Percentiles rank a stretch among this genome's conserved stretches.
Conservation (phyloP, 2,113 vertebrate species). For the Phalacrocorax carbo region DNA sequence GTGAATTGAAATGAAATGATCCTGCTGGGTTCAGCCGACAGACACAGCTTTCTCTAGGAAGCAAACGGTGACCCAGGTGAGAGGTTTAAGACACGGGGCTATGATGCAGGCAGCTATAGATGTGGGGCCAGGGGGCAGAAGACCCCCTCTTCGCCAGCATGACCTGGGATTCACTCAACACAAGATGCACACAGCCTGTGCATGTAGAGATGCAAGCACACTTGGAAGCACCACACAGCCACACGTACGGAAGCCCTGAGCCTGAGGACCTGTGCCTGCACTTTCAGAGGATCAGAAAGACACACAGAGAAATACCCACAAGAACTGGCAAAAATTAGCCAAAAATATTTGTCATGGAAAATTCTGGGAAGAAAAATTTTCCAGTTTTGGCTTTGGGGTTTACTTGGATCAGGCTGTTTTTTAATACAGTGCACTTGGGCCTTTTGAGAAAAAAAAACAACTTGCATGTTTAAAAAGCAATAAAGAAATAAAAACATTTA, state of each 20-base stretch:
- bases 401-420: not conserved
- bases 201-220: not conserved
- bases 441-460: not conserved
- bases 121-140: not conserved
- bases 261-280: not conserved
- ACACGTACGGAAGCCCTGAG: not conserved
- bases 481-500: not conserved
- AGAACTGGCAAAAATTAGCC: not conserved
- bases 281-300: not conserved
- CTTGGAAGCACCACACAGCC: not conserved
- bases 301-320: not conserved
- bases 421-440: not conserved
- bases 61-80: not conserved
- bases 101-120: not conserved
- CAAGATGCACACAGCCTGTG: not conserved
- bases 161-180: not conserved
- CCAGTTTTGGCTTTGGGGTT: not conserved
- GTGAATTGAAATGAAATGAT: not conserved
- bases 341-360: not conserved
- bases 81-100: fast-evolving
- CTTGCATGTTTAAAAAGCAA: not conserved
- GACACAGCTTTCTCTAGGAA: not conserved
- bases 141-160: not conserved
- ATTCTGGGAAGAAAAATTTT: not conserved
- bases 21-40: not conserved